A percentile compares a stretch with the other conserved stretches of the same genome.
Evolutionary conservation across 1,140 invertebrate genomes (phyloP).

Genomic region (Caenorhabditis briggsae): DNA sequence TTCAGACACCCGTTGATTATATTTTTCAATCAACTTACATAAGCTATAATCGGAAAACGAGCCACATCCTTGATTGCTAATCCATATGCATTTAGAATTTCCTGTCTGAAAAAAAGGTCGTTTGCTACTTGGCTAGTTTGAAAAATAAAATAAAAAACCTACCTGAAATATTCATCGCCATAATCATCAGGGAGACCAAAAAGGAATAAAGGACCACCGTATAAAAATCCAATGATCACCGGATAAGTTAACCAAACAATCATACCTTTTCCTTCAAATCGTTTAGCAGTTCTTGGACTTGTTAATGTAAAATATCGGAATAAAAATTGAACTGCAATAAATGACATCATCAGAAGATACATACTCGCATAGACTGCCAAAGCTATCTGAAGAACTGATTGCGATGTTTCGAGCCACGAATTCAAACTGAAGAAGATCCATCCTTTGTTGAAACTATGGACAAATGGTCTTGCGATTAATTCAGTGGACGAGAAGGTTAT

Average conservation of each 20-base stretch:
- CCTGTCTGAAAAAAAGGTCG: not conserved
- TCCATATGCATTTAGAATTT: not conserved
- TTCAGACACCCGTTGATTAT: no score
- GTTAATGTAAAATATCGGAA: constrained; percentile 6
- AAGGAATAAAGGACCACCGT: not conserved
- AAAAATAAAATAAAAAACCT: no score
- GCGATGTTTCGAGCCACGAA: not conserved
- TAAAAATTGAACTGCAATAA: constrained; percentile 5
- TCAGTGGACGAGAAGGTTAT: not conserved
- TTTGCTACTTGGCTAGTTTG: not conserved
- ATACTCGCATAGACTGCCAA: constrained; percentile 3
- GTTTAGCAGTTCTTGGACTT: not conserved
- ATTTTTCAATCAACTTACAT: not conserved
- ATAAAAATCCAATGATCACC: not conserved
- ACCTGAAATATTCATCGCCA: constrained; percentile 22
- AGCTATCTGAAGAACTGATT: not conserved
- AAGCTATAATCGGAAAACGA: not conserved
- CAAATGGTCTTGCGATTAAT: not conserved
- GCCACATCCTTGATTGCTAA: not conserved
- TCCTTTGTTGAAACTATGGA: constrained; percentile 10
- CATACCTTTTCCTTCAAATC: not conserved
- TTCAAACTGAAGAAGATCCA: constrained; percentile 10
- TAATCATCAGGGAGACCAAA: not conserved
- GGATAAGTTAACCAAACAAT: constrained; percentile 11
- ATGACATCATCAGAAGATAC: not conserved